Conservation (phyloP, 2,888 invertebrate species). For the Ptilodon capucinus region DNA sequence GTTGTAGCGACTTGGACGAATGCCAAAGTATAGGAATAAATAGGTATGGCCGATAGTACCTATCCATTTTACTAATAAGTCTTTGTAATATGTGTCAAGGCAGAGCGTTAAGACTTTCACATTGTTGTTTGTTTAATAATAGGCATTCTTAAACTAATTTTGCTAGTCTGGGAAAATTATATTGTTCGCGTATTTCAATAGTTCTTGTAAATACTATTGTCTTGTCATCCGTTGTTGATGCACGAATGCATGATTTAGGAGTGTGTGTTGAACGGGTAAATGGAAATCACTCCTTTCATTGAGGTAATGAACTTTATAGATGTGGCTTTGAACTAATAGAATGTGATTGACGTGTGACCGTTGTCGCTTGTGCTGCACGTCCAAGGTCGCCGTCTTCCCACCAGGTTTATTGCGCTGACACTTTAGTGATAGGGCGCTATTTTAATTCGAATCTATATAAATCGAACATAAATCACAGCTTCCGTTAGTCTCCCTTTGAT, state of each 20-base stretch:
- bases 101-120: slow-evolving; percentile 13
- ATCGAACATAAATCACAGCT: slow-evolving; percentile 14
- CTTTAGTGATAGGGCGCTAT: slow-evolving; percentile 11
- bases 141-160: slow-evolving; percentile 12
- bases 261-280: slow-evolving; percentile 45
- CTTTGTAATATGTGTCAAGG: slow-evolving; percentile 37
- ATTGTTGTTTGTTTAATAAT: slow-evolving; percentile 4
- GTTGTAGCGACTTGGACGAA: slow-evolving; percentile 31
- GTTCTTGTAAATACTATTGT: slow-evolving; percentile 5
- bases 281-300: slow-evolving; percentile 56
- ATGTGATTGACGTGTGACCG: slow-evolving; percentile 72
- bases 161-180: slow-evolving; percentile 8
- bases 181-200: slow-evolving; percentile 6
- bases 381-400: slow-evolving; percentile 60
- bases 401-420: slow-evolving; percentile 31
- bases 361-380: slow-evolving; percentile 46
- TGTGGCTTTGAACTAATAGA: slow-evolving; percentile 77
- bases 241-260: slow-evolving; percentile 35
- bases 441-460: not conserved
- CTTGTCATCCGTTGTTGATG: slow-evolving; percentile 20
- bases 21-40: slow-evolving; percentile 29
- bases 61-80: slow-evolving; percentile 25
- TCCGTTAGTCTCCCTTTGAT: slow-evolving; percentile 42
- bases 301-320: slow-evolving; percentile 73
- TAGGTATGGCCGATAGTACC: slow-evolving; percentile 11